Evolutionary conservation across 2,113 vertebrate species (phyloP), one percentile per base, ranked within the genome.

Genomic region (Aramus guarauna): DNA sequence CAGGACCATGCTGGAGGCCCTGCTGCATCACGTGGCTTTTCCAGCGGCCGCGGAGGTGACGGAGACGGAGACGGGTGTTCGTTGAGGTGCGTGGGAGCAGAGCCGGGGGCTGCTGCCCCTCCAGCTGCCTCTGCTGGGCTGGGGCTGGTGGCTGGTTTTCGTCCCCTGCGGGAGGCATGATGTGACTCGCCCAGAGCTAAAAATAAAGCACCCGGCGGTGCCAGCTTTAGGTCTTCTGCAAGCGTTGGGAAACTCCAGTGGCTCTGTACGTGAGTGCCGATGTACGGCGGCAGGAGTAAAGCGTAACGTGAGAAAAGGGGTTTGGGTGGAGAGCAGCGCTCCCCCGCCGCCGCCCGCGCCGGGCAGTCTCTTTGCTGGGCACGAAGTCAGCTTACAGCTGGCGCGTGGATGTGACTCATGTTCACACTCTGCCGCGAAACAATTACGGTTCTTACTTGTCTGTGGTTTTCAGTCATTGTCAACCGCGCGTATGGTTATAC

Each of bases 381-480:
- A 4, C 64, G 74, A 53, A 50, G 20, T 15, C 66, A 60, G 83
- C 53, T 76, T 60, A 73, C 80, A 88, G 88, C 84, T 59, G 80
- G 37, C 11, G 5, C 32, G 6, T 21, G 85, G 75, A 56, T 0
- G 2, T 88, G 78, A 80, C 75, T 92, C 75, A 68, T 3, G 3
- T 14, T 71, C 85, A 86, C 82, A 20, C 90, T 77, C n/a, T 62
- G 62, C 74, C 81, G 76, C 66, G 9, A 64, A 85, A 37, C 13
- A 0, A 62, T 55, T 2, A 7, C 5, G 2, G 2, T 85, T 78
- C 27, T 81, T 27, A 5, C 41, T 64, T 43, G 73, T 17, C 36
- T 72, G 80, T 62, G 90, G 92, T 64, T 96, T 89, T 5, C 32
- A 82, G 86, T 17, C 41, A 8, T 63, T 78, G 80, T 59, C 91